Base-by-base conservation (phyloP, 2,888 invertebrate genomes). In the Oscheius onirici region DNA sequence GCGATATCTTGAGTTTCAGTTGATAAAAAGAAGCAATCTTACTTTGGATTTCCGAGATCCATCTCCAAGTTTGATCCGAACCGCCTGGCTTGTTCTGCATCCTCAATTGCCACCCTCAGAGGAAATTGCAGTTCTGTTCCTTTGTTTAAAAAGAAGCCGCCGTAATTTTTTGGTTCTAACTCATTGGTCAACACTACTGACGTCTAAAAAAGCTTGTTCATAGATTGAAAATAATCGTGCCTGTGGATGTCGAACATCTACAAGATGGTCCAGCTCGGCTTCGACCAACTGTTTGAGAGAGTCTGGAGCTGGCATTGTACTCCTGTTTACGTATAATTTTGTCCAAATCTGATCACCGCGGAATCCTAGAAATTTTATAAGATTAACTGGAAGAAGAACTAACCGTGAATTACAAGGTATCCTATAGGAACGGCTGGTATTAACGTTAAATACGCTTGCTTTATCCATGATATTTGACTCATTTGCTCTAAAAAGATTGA, bases 41-140 rank as follows among this genome's bases (percentile, higher is more conserved):
- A 82, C 82, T 78, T 82, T 61, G 78, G 71, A 17, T 73, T 52
- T 40, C 82, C 82, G 26, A 82, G 51, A 70, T 82, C 82, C 44
- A 82, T 57, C 69, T 82, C 82, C 52, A 82, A 55, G 69, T 79
- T 78, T 8, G 80, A 79, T 10, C 79, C 80, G 28, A 77, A 60
- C 20, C 82, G 44, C 24, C 78, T 55, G 10, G 80, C 76, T 24
- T 79, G 75, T 61, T 82, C 82, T 49, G 80, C 80, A 54, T 82
- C 82, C 17, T 77, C 75, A 28, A 82, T 69, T 11, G 78, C 61
- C 54, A 76, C 63, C 65, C 79, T 54, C 20, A 79, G 44, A 2
- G 82, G 82, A 44, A 82, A 78, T 57, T 82, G 82, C 22, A 82
- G 61, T 67, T 82, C 82, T 2, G 79, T 80, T 15, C 82, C 82